Conservation (phyloP, 1,140 invertebrate genomes). For the Ceratoteleas bidentatus region DNA sequence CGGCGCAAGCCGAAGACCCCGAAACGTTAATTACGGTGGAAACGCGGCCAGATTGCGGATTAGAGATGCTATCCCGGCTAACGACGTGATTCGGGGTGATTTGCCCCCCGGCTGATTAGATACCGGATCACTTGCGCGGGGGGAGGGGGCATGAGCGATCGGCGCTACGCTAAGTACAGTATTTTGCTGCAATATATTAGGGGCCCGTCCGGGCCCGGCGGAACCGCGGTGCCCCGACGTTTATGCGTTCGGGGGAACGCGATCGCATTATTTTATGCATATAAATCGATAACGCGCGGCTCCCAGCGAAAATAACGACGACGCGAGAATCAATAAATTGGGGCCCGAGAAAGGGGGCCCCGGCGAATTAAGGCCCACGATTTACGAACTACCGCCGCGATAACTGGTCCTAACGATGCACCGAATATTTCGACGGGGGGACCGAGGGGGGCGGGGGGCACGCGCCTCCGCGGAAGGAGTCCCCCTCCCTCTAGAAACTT, state of each 20-base stretch:
- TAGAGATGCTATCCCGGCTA: slow-evolving; percentile 46
- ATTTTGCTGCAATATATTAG: slow-evolving; percentile 57
- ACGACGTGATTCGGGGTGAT: slow-evolving; percentile 64
- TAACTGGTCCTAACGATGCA: slow-evolving; percentile 65
- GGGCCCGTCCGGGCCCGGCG: slow-evolving; percentile 22
- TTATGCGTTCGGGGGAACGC: slow-evolving; percentile 48
- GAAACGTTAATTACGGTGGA: not conserved
- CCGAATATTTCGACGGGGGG: slow-evolving; percentile 46
- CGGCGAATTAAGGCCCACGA: slow-evolving; percentile 49
- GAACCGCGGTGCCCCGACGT: slow-evolving; percentile 24
- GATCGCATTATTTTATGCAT: slow-evolving; percentile 53
- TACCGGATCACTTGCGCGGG: slow-evolving; percentile 53
- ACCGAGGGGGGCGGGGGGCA: slow-evolving; percentile 30
- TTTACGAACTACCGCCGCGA: slow-evolving; percentile 59
- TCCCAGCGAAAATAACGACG: slow-evolving; percentile 49
- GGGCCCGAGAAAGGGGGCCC: slow-evolving; percentile 36
- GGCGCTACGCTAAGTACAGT: slow-evolving; percentile 51
- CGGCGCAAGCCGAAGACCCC: too few species aligned
- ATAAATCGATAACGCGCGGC: slow-evolving; percentile 50
- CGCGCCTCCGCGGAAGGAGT: slow-evolving; percentile 32
- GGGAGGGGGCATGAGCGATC: slow-evolving; percentile 39
- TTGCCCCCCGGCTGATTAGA: slow-evolving; percentile 59
- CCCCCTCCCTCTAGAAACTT: too few species aligned
- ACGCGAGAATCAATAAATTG: slow-evolving; percentile 52
- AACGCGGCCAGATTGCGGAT: slow-evolving; percentile 10